Evolutionary conservation across 2,888 invertebrate genomes (phyloP).

Genomic region (Ophion obscuratus): DNA sequence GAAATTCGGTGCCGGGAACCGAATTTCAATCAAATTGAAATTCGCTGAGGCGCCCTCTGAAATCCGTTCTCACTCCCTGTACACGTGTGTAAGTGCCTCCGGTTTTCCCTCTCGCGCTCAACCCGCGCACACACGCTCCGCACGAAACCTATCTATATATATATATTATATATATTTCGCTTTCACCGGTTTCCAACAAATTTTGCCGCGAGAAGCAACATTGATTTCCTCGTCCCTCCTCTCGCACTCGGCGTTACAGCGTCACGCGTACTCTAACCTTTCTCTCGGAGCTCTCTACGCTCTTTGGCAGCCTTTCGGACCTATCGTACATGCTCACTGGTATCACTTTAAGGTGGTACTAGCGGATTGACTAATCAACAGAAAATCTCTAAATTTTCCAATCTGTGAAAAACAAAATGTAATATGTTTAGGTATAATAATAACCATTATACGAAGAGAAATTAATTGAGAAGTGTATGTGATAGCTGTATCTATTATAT

Average conservation of each 20-base stretch:
- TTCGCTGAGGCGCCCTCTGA: slow-evolving; percentile 61
- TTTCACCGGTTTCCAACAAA: slow-evolving; percentile 44
- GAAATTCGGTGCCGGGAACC: slow-evolving; percentile 59
- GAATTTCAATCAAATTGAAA: slow-evolving; percentile 72
- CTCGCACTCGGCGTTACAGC: not conserved
- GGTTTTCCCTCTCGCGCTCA: slow-evolving; percentile 13
- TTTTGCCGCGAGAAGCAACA: slow-evolving; percentile 54
- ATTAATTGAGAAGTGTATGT: no score
- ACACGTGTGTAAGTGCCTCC: slow-evolving; percentile 1
- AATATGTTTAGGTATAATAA: no score
- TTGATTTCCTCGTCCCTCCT: slow-evolving; percentile 60
- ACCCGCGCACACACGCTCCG: not conserved
- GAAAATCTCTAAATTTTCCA: no score
- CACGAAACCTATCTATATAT: not conserved
- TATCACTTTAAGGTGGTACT: no score
- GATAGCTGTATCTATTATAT: no score
- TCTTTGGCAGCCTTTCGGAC: not conserved
- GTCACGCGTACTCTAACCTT: not conserved
- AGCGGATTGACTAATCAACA: no score
- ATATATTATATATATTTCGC: slow-evolving; percentile 26
- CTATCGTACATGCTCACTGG: no score
- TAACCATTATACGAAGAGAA: no score
- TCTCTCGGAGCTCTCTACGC: not conserved
- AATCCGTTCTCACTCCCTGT: slow-evolving; percentile 46
- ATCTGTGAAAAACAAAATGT: no score